Base-by-base conservation (phyloP, 1,140 invertebrate species). In the Zaprionus vittiger region DNA sequence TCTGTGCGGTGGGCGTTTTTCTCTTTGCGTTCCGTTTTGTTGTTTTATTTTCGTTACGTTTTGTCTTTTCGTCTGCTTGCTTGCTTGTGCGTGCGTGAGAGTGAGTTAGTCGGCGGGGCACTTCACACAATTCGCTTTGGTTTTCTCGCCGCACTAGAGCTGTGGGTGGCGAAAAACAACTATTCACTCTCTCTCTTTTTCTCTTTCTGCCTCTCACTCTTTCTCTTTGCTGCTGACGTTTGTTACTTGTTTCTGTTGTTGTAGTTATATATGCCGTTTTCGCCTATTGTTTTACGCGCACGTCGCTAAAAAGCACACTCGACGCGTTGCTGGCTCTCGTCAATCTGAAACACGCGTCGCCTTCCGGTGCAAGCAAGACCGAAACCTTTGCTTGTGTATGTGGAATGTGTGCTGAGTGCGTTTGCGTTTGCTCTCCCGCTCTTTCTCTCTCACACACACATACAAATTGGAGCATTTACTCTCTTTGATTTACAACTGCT, bases 1-100 rank as follows among this genome's bases (percentile, higher is more conserved):
- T 69, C 79, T 70, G 62, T 80, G 80, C 85, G 85, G 85, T 90
- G 85, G 85, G 85, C 85, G 85, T 89, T 90, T 81, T 90, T 90
- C 81, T 91, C 76, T 80, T 82, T 82, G 54, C 85, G 86, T 79
- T 89, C 61, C 69, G 71, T 81, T 80, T 85, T 84, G 68, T 73
- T 78, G 60, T 86, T 80, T 86, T 82, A 73, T 85, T 85, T 85
- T 81, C 79, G 80, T 81, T 84, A 60, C 79, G 73, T 41, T 44
- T 52, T 67, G 31, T 61, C 55, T 67, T 56, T 15, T 63, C 41
- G 71, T 37, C 28, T 38, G 63, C 44, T 49, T 63, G 49, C 60
- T 41, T 47, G 49, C 61, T 38, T 59, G 41, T 65, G 22, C 37
- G 31, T 76, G 71, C 76, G 85, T 77, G 80, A 67, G 81, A 65